These are phyloP conservation scores for Pogonocherus hispidulus DNA, from an alignment of 2,888 invertebrate genomes.

Conservation along the genomic window DNA sequence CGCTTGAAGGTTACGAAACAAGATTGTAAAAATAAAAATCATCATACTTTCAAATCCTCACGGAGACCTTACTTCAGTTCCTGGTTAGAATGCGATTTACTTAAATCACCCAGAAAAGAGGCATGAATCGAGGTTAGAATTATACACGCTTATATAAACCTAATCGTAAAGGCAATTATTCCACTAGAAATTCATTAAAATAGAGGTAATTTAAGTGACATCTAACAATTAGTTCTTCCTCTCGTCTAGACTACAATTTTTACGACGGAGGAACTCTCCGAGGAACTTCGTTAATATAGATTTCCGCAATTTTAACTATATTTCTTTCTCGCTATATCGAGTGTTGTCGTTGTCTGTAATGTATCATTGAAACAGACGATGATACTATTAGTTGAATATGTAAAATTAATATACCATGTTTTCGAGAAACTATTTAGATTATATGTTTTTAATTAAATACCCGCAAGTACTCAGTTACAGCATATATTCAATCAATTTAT, in stretches of 20 bases:
- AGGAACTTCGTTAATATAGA: too few relatives aligned
- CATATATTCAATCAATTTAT: too few relatives aligned
- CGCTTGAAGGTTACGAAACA: slow-evolving; percentile 5
- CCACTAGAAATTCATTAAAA: neutral
- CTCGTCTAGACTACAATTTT: slow-evolving; percentile 27
- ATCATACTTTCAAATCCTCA: slow-evolving; percentile 23
- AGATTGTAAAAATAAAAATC: slow-evolving; percentile 14
- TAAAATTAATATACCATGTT: too few relatives aligned
- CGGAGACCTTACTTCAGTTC: slow-evolving; percentile 15
- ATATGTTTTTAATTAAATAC: too few relatives aligned
- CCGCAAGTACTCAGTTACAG: too few relatives aligned
- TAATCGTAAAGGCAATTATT: slow-evolving; percentile 10
- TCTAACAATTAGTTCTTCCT: slow-evolving; percentile 25
- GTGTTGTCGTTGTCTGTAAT: too few relatives aligned
- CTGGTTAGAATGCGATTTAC: slow-evolving; percentile 9
- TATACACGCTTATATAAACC: slow-evolving; percentile 9
- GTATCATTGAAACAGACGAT: too few relatives aligned
- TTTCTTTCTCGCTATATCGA: too few relatives aligned
- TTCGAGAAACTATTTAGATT: too few relatives aligned
- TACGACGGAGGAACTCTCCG: neutral
- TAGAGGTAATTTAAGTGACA: slow-evolving; percentile 6
- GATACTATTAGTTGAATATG: too few relatives aligned
- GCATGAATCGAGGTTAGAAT: slow-evolving; percentile 7
- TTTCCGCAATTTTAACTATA: too few relatives aligned
- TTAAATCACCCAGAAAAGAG: slow-evolving; percentile 1